A percentile compares a stretch with the other conserved stretches of the same genome.
These are phyloP conservation scores for Maniola jurtina DNA, from an alignment of 1,140 invertebrate species.

Conservation along the genomic window DNA sequence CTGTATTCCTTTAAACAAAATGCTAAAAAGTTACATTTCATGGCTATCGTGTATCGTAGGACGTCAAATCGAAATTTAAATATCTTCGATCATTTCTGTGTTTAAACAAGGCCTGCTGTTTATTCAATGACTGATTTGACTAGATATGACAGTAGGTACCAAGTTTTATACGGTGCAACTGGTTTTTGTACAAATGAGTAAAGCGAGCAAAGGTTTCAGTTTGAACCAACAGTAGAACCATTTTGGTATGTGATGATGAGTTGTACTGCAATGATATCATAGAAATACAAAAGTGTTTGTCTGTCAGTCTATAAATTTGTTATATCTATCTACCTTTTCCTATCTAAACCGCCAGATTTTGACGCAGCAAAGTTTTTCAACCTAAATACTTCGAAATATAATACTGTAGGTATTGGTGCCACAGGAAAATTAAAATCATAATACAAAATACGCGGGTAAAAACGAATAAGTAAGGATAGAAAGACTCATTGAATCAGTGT, in stretches of 20 bases:
- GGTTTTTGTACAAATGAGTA: background rate
- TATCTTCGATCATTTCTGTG: conserved; percentile 4
- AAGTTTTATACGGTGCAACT: background rate
- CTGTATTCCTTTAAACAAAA: background rate
- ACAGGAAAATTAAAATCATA: too few species aligned
- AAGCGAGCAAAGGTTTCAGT: background rate
- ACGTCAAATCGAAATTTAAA: conserved; percentile 1
- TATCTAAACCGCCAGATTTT: too few species aligned
- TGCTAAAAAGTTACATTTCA: conserved; percentile 1
- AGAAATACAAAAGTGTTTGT: too few species aligned
- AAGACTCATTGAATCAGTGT: background rate
- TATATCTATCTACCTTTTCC: too few species aligned
- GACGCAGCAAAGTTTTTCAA: too few species aligned
- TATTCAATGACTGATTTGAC: conserved; percentile 1
- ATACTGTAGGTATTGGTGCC: too few species aligned
- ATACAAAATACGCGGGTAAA: too few species aligned
- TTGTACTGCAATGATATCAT: too few species aligned
- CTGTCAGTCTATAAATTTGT: too few species aligned
- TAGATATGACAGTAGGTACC: conserved; percentile 1
- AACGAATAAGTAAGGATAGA: background rate
- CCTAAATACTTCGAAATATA: too few species aligned
- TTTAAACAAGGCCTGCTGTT: background rate
- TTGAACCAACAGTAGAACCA: background rate
- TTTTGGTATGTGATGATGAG: too few species aligned
- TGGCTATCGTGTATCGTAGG: background rate